Conservation (phyloP, 2,113 vertebrate genomes). For the Calyptomena viridis region DNA sequence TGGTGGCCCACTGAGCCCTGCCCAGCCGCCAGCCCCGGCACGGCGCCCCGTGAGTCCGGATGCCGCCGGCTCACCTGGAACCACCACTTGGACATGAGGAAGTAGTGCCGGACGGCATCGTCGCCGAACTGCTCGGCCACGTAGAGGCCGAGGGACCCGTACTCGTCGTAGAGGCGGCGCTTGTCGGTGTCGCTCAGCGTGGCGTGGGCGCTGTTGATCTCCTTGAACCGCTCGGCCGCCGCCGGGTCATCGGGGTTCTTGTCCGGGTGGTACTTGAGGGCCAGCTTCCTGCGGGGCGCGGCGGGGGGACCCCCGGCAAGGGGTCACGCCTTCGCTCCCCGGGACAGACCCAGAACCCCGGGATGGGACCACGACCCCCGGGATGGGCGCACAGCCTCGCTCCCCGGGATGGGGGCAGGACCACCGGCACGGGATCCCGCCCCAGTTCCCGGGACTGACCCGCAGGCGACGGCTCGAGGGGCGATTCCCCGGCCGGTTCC, state of each 20-base stretch:
- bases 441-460: background rate
- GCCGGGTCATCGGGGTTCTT: constrained; percentile 91
- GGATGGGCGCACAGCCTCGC: too few species aligned
- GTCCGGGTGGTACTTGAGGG: constrained; percentile 91
- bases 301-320: background rate
- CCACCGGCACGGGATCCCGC: background rate
- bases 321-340: background rate
- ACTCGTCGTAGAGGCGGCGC: constrained; percentile 87
- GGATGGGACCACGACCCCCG: background rate
- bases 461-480: rapidly evolving
- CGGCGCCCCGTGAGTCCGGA: rapidly evolving
- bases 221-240: constrained; percentile 91
- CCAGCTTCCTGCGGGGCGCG: constrained; percentile 79
- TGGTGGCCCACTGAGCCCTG: rapidly evolving
- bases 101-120: constrained; percentile 91
- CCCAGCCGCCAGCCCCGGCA: rapidly evolving
- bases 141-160: constrained; percentile 92
- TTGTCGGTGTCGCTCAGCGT: constrained; percentile 86
- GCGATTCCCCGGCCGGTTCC: background rate
- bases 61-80: constrained; percentile 81
- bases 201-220: constrained; percentile 92
- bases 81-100: constrained; percentile 92
- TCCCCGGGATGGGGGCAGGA: background rate
- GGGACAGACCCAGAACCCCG: background rate
- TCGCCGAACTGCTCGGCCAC: constrained; percentile 92